Conservation (phyloP, 2,888 invertebrate genomes). For the Pterostichus niger region DNA sequence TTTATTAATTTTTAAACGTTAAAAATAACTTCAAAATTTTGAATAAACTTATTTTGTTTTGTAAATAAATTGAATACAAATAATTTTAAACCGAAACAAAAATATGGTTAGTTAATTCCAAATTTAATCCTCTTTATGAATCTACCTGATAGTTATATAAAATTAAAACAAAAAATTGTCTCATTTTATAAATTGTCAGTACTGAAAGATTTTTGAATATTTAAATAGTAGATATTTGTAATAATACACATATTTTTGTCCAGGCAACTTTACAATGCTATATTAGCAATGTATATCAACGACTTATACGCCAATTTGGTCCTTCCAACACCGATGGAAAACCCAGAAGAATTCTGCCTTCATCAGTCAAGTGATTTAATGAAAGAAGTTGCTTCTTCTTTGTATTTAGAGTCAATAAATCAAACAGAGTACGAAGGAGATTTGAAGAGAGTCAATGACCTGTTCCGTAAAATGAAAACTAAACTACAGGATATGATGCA, state of each 20-base stretch:
- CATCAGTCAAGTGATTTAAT: slow-evolving; percentile 69
- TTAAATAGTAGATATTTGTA: too few species aligned
- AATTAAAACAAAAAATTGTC: too few species aligned
- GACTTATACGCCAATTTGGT: slow-evolving; percentile 71
- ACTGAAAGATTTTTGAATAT: too few species aligned
- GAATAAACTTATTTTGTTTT: too few species aligned
- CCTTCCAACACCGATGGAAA: slow-evolving; percentile 68
- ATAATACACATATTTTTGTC: background rate
- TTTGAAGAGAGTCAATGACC: slow-evolving; percentile 61
- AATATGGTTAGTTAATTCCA: too few species aligned
- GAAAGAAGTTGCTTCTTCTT: slow-evolving; percentile 69
- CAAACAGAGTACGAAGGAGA: slow-evolving; percentile 54
- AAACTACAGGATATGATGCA: slow-evolving; percentile 64
- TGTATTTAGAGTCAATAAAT: slow-evolving; percentile 68
- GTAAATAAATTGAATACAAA: too few species aligned
- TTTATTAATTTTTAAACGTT: too few species aligned
- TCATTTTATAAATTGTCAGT: too few species aligned
- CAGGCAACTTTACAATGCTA: slow-evolving; percentile 70
- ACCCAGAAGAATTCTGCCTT: slow-evolving; percentile 70
- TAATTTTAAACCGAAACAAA: too few species aligned
- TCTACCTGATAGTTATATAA: too few species aligned
- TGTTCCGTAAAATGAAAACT: slow-evolving; percentile 68
- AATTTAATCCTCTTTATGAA: too few species aligned
- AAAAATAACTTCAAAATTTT: too few species aligned
- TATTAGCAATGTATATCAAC: slow-evolving; percentile 71